Evolutionary conservation across 2,113 vertebrate species (phyloP).

Genomic region (Sitta europaea): DNA sequence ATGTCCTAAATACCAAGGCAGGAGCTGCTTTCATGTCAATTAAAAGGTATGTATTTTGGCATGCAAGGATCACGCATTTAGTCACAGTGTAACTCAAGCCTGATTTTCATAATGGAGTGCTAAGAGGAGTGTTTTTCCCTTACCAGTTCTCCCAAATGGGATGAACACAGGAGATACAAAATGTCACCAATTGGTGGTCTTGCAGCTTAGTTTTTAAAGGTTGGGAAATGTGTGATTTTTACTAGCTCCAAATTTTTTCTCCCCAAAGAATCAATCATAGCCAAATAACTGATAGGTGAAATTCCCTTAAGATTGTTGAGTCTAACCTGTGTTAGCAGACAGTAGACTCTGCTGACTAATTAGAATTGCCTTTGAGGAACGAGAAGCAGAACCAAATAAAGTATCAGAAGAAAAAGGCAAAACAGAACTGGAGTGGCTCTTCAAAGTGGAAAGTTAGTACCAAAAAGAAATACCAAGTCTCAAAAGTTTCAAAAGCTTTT

Average conservation of each 20-base stretch:
- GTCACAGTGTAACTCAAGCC: background rate
- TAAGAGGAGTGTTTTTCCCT: background rate
- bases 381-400: background rate
- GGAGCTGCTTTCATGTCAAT: background rate
- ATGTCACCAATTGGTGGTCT: background rate
- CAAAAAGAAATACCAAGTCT: background rate
- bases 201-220: background rate
- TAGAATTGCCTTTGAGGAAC: background rate
- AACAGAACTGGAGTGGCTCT: background rate
- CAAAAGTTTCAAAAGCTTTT: background rate
- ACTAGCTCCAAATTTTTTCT: background rate
- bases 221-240: background rate
- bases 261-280: background rate
- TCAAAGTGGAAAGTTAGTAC: background rate
- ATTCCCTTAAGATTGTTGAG: background rate
- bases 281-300: background rate
- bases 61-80: background rate
- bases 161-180: background rate
- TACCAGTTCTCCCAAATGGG: background rate
- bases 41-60: constrained; percentile 8
- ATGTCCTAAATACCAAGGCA: constrained; percentile 9
- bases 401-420: background rate
- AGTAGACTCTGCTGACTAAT: background rate
- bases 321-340: fast-evolving
- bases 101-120: background rate